Percentiles rank a stretch among this genome's conserved stretches.
These are phyloP conservation scores for Apodemia mormo DNA, from an alignment of 2,888 invertebrate genomes.

Conservation along the genomic window DNA sequence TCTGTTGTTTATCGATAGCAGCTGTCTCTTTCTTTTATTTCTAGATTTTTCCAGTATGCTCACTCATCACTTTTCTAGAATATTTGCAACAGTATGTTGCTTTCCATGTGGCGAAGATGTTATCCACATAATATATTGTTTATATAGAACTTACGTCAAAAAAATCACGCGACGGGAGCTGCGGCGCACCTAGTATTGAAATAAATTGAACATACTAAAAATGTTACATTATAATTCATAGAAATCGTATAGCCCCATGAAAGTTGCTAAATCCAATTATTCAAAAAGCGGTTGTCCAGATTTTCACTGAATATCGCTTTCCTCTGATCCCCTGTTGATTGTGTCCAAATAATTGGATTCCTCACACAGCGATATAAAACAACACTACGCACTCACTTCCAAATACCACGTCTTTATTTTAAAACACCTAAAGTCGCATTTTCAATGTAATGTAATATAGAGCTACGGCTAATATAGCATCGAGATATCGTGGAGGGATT, in stretches of 20 bases:
- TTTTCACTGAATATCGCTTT: slow-evolving; percentile 30
- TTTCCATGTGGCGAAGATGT: too few relatives aligned
- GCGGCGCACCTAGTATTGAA: too few relatives aligned
- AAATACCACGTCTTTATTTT: slow-evolving; percentile 17
- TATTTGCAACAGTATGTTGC: too few relatives aligned
- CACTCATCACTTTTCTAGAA: too few relatives aligned
- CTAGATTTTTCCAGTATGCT: too few relatives aligned
- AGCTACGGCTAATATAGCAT: slow-evolving; percentile 14
- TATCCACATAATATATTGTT: too few relatives aligned
- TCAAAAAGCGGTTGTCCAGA: slow-evolving; percentile 39
- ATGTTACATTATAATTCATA: too few relatives aligned
- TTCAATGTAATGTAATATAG: slow-evolving; percentile 15
- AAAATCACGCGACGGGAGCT: too few relatives aligned
- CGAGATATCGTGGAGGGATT: slow-evolving; percentile 41
- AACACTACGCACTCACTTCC: slow-evolving; percentile 31
- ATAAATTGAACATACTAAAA: too few relatives aligned
- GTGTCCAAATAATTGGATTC: slow-evolving; percentile 70
- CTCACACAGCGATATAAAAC: slow-evolving; percentile 39
- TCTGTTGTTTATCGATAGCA: too few relatives aligned
- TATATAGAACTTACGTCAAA: too few relatives aligned
- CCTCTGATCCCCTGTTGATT: slow-evolving; percentile 59
- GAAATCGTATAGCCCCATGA: slow-evolving; percentile 25
- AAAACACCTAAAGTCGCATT: slow-evolving; percentile 24
- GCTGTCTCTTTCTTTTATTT: too few relatives aligned
- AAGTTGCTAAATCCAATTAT: slow-evolving; percentile 38